A percentile compares a stretch with the other conserved stretches of the same genome.
These are phyloP conservation scores for Cyclina sinensis DNA, from an alignment of 1,140 invertebrate species.

Conservation along the genomic window DNA sequence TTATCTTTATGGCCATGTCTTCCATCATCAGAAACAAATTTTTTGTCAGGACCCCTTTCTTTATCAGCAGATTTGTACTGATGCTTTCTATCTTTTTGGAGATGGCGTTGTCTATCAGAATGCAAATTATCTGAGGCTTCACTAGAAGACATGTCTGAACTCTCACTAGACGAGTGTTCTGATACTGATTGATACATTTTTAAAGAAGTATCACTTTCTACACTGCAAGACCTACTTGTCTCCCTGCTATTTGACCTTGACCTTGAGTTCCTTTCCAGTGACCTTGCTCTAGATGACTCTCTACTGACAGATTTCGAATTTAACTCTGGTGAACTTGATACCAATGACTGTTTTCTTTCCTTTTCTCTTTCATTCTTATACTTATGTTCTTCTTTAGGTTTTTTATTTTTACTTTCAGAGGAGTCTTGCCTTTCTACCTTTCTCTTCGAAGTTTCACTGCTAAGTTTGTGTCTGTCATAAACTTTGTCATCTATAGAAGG, in stretches of 20 bases:
- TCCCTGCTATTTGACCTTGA: slow-evolving; percentile 11
- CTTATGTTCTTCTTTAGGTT: not conserved
- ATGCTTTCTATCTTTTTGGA: not conserved
- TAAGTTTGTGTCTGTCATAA: slow-evolving; percentile 1
- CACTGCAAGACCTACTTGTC: not conserved
- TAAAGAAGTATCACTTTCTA: slow-evolving; percentile 17
- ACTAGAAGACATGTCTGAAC: not conserved
- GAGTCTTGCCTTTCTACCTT: not conserved
- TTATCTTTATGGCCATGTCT: slow-evolving; percentile 44
- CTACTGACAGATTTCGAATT: not conserved
- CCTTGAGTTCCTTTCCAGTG: not conserved
- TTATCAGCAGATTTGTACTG: slow-evolving; percentile 28
- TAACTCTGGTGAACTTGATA: not conserved
- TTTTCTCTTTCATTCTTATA: slow-evolving; percentile 23
- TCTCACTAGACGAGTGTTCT: not conserved
- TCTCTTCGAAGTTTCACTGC: no score
- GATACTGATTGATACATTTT: slow-evolving; percentile 32
- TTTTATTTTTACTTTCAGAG: not conserved
- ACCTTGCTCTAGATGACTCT: slow-evolving; percentile 18
- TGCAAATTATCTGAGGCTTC: not conserved
- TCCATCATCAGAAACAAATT: not conserved
- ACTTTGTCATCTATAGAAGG: not conserved
- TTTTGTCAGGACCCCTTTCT: slow-evolving; percentile 29
- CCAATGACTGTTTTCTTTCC: not conserved
- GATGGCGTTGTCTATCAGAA: not conserved